phyloP scores from a whole-genome alignment of 2,797 vertebrate species.

The Platyrinchus mystaceus region DNA sequence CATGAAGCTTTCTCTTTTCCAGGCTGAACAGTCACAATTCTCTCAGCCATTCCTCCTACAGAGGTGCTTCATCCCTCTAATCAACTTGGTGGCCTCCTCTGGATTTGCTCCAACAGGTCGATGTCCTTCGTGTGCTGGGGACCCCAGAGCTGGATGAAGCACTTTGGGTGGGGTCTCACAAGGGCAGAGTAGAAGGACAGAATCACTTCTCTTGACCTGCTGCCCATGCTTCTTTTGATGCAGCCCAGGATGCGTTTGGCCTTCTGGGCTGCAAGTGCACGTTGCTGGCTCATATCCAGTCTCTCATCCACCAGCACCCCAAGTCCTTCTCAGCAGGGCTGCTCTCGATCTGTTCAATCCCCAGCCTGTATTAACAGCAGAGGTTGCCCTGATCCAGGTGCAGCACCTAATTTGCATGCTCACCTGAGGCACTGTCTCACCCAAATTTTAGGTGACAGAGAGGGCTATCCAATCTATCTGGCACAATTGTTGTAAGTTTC shows the following conservation, averaged over 20 bases:
- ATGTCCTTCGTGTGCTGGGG: background rate
- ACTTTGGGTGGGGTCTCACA: background rate
- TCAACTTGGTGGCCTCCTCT: background rate
- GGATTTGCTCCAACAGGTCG: accelerated
- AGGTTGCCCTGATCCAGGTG: background rate
- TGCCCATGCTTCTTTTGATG: accelerated
- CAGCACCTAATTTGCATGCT: background rate
- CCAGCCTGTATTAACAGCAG: background rate
- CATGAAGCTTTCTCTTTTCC: background rate
- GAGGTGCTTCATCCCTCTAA: background rate
- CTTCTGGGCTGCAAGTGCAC: background rate
- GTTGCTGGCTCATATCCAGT: background rate
- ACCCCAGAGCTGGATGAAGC: background rate
- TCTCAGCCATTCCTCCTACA: background rate
- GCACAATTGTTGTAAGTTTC: background rate
- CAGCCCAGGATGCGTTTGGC: accelerated
- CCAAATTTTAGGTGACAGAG: background rate
- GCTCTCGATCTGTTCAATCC: accelerated
- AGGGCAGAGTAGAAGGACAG: background rate
- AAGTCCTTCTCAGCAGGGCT: background rate
- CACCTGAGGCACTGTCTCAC: background rate
- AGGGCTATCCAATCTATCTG: background rate
- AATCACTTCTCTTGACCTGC: background rate
- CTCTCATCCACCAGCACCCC: background rate
- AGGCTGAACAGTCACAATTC: background rate